phyloP scores from a whole-genome alignment of 2,113 vertebrate species.

The Rhea pennata region DNA sequence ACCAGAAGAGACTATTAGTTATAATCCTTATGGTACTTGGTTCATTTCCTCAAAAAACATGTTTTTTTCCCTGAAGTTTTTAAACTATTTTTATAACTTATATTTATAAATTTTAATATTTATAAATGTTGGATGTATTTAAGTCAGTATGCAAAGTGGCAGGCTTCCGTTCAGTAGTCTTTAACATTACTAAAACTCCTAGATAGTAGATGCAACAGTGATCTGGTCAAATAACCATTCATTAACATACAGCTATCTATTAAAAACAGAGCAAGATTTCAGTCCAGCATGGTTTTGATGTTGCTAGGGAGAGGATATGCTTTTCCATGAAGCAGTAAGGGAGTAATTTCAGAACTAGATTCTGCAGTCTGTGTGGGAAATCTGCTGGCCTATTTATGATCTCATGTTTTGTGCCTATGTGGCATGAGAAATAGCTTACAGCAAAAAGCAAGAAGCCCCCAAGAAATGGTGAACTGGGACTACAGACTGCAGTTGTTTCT shows the following conservation, averaged over 20 bases:
- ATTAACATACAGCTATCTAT: neutral
- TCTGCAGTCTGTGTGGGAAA: neutral
- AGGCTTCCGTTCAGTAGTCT: neutral
- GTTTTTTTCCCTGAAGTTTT: neutral
- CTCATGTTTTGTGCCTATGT: neutral
- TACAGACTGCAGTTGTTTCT: neutral
- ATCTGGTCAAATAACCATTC: neutral
- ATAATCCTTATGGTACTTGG: neutral
- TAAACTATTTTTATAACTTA: neutral
- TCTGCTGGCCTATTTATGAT: neutral
- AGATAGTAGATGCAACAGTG: fast-evolving
- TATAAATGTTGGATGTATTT: neutral
- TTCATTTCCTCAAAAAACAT: neutral
- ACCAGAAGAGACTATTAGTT: neutral
- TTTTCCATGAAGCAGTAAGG: neutral
- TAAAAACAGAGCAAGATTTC: neutral
- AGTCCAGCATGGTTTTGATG: neutral
- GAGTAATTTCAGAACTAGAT: neutral
- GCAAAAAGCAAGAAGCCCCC: neutral
- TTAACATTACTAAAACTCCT: neutral
- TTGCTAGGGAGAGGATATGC: neutral
- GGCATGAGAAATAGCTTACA: neutral
- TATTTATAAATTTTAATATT: too few species aligned
- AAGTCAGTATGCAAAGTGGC: neutral
- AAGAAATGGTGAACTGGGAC: neutral